These are phyloP conservation scores for Cataglyphis livida DNA, from an alignment of 2,888 invertebrate genomes.

Conservation along the genomic window DNA sequence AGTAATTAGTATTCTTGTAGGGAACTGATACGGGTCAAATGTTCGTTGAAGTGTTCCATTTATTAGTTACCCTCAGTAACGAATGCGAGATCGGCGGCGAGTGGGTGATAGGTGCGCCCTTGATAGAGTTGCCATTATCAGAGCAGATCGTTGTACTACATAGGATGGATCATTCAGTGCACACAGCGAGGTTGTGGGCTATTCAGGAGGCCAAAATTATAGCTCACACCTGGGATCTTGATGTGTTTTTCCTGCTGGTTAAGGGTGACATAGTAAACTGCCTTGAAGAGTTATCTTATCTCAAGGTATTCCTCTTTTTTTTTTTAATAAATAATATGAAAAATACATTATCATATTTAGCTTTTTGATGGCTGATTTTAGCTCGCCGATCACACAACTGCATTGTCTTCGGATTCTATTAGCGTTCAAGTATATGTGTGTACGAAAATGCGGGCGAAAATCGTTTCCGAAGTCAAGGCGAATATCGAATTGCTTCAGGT, in stretches of 20 bases:
- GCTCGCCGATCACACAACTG: conserved; percentile 88
- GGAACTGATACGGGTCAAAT: conserved; percentile 88
- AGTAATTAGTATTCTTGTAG: conserved; percentile 77
- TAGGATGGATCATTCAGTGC: conserved; percentile 92
- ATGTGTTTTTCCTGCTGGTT: conserved; percentile 89
- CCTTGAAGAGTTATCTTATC: conserved; percentile 81
- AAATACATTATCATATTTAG: background rate
- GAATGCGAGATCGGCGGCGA: conserved; percentile 91
- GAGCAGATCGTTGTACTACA: conserved; percentile 94
- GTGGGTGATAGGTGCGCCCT: conserved; percentile 90
- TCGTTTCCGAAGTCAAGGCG: conserved; percentile 92
- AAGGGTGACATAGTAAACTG: conserved; percentile 84
- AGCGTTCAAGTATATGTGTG: conserved; percentile 93
- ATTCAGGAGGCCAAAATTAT: conserved; percentile 90
- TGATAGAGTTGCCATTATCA: conserved; percentile 92
- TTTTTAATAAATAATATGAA: background rate
- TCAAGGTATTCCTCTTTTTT: conserved; percentile 77
- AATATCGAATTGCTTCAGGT: conserved; percentile 93
- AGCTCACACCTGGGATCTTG: conserved; percentile 92
- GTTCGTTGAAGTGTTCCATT: conserved; percentile 89
- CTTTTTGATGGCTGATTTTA: conserved; percentile 81
- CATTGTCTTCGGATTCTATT: conserved; percentile 87
- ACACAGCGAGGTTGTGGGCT: conserved; percentile 93
- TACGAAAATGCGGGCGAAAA: conserved; percentile 92
- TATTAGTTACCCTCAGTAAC: conserved; percentile 90